Conservation (phyloP, 2,797 vertebrate genomes). For the Pseudomugil tenellus region DNA sequence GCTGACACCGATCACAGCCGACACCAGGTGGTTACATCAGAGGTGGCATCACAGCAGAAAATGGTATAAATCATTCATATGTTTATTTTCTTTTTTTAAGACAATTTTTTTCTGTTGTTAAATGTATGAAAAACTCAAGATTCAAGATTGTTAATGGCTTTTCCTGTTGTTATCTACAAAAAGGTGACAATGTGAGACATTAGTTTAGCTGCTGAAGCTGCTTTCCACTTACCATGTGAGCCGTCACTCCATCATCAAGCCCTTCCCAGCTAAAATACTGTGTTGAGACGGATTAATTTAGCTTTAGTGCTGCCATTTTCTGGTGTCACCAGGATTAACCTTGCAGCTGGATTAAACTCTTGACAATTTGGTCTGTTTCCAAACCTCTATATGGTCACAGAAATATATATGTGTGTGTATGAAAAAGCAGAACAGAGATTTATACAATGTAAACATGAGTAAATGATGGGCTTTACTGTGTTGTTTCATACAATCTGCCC, state of each 20-base stretch:
- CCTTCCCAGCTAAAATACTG: neutral
- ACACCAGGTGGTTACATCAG: constrained; percentile 19
- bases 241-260: neutral
- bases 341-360: neutral
- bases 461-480: neutral
- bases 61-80: neutral
- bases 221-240: neutral
- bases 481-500: neutral
- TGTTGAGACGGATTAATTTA: neutral
- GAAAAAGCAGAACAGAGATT: neutral
- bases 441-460: neutral
- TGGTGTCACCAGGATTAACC: neutral
- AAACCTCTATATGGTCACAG: neutral
- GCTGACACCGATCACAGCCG: constrained; percentile 5
- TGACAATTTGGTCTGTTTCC: neutral
- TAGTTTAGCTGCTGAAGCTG: too few species aligned
- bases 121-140: neutral
- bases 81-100: neutral
- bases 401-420: too few species aligned
- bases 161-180: neutral
- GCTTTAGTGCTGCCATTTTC: neutral
- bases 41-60: constrained; percentile 3
- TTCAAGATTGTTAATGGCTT: neutral
- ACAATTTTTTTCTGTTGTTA: neutral
- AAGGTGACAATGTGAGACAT: neutral